A percentile compares a stretch with the other conserved stretches of the same genome.
These are phyloP conservation scores for Aphidius ervi DNA, from an alignment of 1,140 invertebrate species.

Conservation along the genomic window DNA sequence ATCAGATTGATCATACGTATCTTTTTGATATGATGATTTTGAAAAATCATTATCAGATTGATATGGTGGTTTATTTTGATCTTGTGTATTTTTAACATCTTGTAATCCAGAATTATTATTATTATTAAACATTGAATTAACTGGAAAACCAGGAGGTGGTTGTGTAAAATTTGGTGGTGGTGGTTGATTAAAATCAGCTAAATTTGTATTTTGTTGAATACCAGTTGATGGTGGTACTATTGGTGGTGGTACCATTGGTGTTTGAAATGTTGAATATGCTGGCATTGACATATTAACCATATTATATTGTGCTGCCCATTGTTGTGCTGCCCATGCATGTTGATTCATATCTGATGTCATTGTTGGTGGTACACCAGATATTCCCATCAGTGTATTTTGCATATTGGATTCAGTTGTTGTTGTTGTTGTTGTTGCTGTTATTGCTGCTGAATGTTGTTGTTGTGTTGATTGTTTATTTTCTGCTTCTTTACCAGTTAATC, in stretches of 20 bases:
- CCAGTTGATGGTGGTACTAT: constrained; percentile 12
- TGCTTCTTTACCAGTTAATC: constrained; percentile 45
- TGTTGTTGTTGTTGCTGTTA: constrained; percentile 18
- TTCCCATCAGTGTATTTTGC: constrained; percentile 27
- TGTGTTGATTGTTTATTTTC: constrained; percentile 5
- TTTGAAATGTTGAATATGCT: constrained; percentile 16
- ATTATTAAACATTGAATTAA: neutral
- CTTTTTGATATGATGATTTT: constrained; percentile 7
- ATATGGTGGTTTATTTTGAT: constrained; percentile 1
- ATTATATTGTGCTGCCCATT: constrained; percentile 46
- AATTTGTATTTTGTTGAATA: neutral
- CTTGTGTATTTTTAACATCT: neutral
- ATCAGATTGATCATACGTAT: constrained; percentile 7
- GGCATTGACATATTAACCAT: constrained; percentile 28
- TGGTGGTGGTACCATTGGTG: constrained; percentile 10
- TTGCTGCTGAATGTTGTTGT: constrained; percentile 16
- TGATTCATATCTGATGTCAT: constrained; percentile 36
- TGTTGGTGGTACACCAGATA: constrained; percentile 14
- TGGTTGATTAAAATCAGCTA: constrained; percentile 22
- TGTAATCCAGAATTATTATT: neutral
- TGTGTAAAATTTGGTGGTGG: constrained; percentile 25
- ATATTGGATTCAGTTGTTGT: constrained; percentile 15
- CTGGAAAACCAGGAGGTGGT: constrained; percentile 32
- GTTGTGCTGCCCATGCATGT: constrained; percentile 41
- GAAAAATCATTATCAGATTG: constrained; percentile 6